Conservation (phyloP, 2,888 invertebrate species). For the Hydropsyche betteni region DNA sequence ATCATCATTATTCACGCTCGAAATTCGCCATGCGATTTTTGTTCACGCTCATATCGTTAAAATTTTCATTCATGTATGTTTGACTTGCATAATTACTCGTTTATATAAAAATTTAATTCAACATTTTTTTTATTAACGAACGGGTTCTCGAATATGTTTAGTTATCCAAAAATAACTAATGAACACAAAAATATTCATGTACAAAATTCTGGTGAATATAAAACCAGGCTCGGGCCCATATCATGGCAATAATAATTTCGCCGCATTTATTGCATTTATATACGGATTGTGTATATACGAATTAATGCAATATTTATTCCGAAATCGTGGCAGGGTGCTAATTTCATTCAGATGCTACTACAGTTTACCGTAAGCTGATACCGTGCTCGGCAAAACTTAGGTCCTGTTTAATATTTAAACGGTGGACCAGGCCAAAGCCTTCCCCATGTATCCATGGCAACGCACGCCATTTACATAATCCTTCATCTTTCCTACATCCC, state of each 20-base stretch:
- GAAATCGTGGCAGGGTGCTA: conserved; percentile 41
- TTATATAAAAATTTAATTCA: no score
- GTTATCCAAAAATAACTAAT: no score
- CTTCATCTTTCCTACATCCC: conserved; percentile 50
- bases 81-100: no score
- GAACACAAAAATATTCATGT: no score
- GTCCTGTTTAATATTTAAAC: conserved; percentile 50
- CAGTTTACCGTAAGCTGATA: conserved; percentile 39
- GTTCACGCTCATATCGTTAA: background rate
- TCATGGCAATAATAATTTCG: background rate
- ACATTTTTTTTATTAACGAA: no score
- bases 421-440: conserved; percentile 44
- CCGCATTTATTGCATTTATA: background rate
- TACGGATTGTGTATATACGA: conserved; percentile 4
- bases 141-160: no score
- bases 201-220: no score
- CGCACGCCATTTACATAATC: conserved; percentile 50
- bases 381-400: conserved; percentile 45
- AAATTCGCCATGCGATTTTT: background rate
- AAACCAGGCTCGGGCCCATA: background rate
- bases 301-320: conserved; percentile 41
- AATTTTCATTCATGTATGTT: no score
- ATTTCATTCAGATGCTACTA: conserved; percentile 40
- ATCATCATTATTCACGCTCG: conserved; percentile 7
- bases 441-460: conserved; percentile 46